Evolutionary conservation across 2,888 invertebrate genomes (phyloP).

Genomic region (Yponomeuta evonymella): DNA sequence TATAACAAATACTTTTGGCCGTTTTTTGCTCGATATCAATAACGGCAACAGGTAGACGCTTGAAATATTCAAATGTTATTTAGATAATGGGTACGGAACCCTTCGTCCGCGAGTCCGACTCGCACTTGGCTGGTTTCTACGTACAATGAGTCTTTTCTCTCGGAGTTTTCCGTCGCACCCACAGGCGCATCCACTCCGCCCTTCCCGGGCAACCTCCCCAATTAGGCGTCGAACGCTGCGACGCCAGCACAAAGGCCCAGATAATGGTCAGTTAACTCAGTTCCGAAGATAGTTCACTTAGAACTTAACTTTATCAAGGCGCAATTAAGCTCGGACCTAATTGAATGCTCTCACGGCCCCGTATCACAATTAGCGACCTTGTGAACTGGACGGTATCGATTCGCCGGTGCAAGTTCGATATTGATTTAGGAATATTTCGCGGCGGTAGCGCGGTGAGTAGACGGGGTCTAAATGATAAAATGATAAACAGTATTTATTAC

Average conservation of each 20-base stretch:
- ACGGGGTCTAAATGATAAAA: no score
- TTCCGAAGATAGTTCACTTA: conserved; percentile 75
- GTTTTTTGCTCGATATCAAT: no score
- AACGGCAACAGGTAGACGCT: no score
- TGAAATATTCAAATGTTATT: no score
- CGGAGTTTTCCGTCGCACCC: no score
- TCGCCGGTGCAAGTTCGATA: conserved; percentile 25
- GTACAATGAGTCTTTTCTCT: no score
- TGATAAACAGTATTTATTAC: no score
- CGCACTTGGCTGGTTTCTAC: no score
- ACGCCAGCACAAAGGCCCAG: conserved; percentile 70
- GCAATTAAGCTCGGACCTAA: conserved; percentile 71
- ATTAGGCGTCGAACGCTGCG: conserved; percentile 60
- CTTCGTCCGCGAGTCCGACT: no score
- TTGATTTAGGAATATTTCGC: not conserved
- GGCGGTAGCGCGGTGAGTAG: no score
- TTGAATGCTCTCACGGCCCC: conserved; percentile 70
- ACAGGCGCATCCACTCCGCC: conserved; percentile 31
- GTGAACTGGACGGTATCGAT: conserved; percentile 61
- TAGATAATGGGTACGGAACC: no score
- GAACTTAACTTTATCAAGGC: conserved; percentile 72
- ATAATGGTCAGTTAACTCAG: conserved; percentile 76
- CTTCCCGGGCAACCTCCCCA: conserved; percentile 40
- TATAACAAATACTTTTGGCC: no score
- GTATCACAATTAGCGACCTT: conserved; percentile 65